phyloP scores from a whole-genome alignment of 2,797 vertebrate species.

The Pteronotus mesoamericanus region DNA sequence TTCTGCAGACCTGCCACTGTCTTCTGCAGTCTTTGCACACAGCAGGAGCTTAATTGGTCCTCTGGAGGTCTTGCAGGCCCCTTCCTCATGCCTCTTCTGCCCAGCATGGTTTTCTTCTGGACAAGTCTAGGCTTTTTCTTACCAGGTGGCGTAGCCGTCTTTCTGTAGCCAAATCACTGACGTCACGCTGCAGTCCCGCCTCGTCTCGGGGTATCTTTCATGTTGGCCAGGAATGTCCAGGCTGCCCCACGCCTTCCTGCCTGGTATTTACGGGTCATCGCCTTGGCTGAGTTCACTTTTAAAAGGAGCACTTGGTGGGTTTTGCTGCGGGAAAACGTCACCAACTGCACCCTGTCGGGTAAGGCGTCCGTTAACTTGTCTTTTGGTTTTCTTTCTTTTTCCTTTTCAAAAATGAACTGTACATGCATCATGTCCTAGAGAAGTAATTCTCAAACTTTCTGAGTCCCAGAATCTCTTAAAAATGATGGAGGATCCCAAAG shows the following conservation, averaged over 20 bases:
- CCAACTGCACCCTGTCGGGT: neutral
- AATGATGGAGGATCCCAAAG: neutral
- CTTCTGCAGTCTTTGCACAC: neutral
- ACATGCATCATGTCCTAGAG: neutral
- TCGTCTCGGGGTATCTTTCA: neutral
- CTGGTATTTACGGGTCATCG: neutral
- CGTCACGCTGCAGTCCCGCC: neutral
- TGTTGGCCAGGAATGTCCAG: neutral
- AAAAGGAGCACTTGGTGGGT: neutral
- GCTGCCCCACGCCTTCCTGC: accelerated
- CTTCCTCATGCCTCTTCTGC: neutral
- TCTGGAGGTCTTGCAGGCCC: neutral
- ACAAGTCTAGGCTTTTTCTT: neutral
- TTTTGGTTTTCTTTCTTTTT: neutral
- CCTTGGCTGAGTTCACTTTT: neutral
- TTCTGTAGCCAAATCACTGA: neutral
- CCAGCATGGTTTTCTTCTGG: neutral
- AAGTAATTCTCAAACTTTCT: neutral
- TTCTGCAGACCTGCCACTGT: neutral
- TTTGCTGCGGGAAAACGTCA: neutral
- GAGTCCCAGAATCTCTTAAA: neutral
- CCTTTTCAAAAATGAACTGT: neutral
- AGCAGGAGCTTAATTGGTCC: neutral
- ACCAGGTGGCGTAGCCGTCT: neutral
- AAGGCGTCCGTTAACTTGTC: neutral